Evolutionary conservation across 1,140 invertebrate species (phyloP), one percentile per base, ranked within the genome.

Genomic region (Microplitis mediator): DNA sequence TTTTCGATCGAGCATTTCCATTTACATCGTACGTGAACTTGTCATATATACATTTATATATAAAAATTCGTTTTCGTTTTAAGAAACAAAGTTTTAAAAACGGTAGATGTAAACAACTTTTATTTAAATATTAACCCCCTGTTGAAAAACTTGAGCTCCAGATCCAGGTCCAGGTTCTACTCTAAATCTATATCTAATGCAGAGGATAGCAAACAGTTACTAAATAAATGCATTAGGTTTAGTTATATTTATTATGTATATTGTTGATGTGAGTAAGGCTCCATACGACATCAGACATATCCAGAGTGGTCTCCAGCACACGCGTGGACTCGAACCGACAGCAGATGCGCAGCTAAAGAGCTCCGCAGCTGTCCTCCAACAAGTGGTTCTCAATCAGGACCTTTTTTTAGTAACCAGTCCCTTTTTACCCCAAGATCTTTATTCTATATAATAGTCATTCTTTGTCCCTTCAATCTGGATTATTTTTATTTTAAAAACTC

Each of bases 381-480:
- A 85, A 86, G 84, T 85, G 85, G 84, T 86, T 85, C 85, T 85
- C 85, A 86, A 84, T 85, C 83, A 82, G 78, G 78, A 79, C 75
- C 78, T 79, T 79, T 79, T 78, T 45, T 65, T 3, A 23, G 23
- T 23, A 23, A 23, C 23, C 23, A 23, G 23, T 23, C 23, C 23
- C 23, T 63, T 74, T 80, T 77, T 72, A 70, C 71, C 69, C 63
- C 23, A 58, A 16, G 51, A 54, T 14, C 51, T 14, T 54, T 54
- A 11, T 54, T 11, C 51, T 14, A 9, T 9, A 6, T 50, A 9
- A 9, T 50, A 9, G 6, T 50, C 1, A 50, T 50, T 50, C 45
- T 54, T 54, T 54, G 4, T n/a, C 16, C 51, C 13, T n/a, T 54
- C 51, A 54, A n/a, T 14, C 13, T 54, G 51, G 13, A 11, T 14